Evolutionary conservation across 1,140 invertebrate species (phyloP).

Genomic region (Asobara japonica): DNA sequence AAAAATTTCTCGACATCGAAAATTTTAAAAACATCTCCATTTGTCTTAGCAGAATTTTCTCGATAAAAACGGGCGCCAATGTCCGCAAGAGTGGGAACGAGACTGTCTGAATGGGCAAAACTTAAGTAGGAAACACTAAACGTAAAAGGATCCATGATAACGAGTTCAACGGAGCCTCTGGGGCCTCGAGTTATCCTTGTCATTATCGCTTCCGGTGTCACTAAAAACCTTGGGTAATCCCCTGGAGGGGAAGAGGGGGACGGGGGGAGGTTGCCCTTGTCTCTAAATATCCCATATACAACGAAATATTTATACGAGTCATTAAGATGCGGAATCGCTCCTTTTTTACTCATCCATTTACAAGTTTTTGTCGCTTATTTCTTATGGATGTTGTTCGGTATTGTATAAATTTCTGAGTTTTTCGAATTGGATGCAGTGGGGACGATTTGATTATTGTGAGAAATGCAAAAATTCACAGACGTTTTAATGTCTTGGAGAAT

Average conservation of each 20-base stretch:
- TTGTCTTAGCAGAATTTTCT: neutral
- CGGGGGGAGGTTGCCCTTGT: neutral
- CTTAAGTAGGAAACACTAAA: slow-evolving; percentile 6
- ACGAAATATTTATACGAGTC: neutral
- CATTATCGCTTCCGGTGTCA: slow-evolving; percentile 15
- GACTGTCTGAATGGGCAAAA: neutral
- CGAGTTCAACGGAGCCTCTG: neutral
- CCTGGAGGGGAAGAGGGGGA: neutral
- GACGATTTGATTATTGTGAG: too few species aligned
- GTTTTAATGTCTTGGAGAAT: too few species aligned
- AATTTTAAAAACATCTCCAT: too few species aligned
- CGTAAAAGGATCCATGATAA: slow-evolving; percentile 13
- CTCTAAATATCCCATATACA: neutral
- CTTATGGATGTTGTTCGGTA: too few species aligned
- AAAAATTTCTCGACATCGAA: too few species aligned
- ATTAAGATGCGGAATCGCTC: too few species aligned
- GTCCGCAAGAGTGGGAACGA: neutral
- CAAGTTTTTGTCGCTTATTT: too few species aligned
- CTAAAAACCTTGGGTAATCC: neutral
- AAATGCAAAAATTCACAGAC: too few species aligned
- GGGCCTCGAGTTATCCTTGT: slow-evolving; percentile 6
- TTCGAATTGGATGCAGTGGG: too few species aligned
- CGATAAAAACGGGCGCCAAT: neutral
- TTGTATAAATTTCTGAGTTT: too few species aligned
- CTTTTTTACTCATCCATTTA: too few species aligned